Conservation (phyloP, 2,888 invertebrate genomes). For the Mesorhabditis belari region DNA sequence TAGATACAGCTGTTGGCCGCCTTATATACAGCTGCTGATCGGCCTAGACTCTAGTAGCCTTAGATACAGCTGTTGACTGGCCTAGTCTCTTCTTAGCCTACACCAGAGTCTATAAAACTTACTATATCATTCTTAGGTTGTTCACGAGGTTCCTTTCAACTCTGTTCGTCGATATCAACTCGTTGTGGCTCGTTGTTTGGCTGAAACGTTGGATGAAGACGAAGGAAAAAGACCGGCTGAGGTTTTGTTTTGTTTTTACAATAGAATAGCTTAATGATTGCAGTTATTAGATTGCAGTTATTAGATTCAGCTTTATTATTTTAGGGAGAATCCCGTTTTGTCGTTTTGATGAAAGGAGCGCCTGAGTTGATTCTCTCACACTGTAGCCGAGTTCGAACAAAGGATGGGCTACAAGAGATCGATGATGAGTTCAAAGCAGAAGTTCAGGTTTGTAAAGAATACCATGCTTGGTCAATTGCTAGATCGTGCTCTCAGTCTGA, state of each 20-base stretch:
- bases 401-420: slow-evolving; percentile 33
- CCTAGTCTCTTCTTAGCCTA: too few species aligned
- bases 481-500: too few species aligned
- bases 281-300: background rate
- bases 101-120: too few species aligned
- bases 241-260: slow-evolving; percentile 1
- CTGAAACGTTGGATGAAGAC: slow-evolving; percentile 11
- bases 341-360: slow-evolving; percentile 50
- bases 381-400: slow-evolving; percentile 29
- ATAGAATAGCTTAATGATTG: background rate
- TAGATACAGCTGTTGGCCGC: too few species aligned
- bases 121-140: slow-evolving; percentile 28
- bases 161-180: slow-evolving; percentile 47
- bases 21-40: too few species aligned
- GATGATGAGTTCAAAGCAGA: slow-evolving; percentile 35
- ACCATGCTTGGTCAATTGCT: too few species aligned
- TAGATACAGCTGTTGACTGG: too few species aligned
- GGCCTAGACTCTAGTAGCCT: too few species aligned
- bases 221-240: slow-evolving; percentile 3
- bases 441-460: slow-evolving; percentile 37
- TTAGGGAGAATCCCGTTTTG: slow-evolving; percentile 27
- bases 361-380: slow-evolving; percentile 44
- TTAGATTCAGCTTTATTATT: background rate
- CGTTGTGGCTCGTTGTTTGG: slow-evolving; percentile 39
- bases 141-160: slow-evolving; percentile 50